Percentiles rank a stretch among this genome's conserved stretches.
Evolutionary conservation across 2,113 vertebrate species (phyloP).

Genomic region (Limanda limanda): DNA sequence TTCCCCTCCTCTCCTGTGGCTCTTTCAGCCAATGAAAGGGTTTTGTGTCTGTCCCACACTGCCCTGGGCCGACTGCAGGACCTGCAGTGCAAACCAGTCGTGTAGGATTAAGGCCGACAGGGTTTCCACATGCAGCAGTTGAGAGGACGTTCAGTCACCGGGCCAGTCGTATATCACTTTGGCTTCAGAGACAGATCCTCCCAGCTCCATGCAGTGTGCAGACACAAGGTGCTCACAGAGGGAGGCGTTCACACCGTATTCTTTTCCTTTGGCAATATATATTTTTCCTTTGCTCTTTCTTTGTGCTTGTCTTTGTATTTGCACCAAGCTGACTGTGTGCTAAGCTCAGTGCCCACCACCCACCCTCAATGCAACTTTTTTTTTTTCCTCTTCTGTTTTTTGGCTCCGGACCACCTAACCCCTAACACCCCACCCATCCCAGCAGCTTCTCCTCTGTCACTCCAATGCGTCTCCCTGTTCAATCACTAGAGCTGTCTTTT

Average conservation of each 20-base stretch:
- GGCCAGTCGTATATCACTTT: constrained; percentile 47
- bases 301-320: constrained; percentile 74
- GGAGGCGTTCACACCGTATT: constrained; percentile 59
- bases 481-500: constrained; percentile 81
- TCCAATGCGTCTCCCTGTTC: constrained; percentile 77
- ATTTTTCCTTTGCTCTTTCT: constrained; percentile 67
- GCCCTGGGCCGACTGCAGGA: constrained; percentile 76
- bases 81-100: constrained; percentile 66
- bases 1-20: constrained; percentile 72
- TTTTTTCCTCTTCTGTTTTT: constrained; percentile 18
- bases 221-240: constrained; percentile 81
- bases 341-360: constrained; percentile 68
- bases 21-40: constrained; percentile 83
- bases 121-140: constrained; percentile 49
- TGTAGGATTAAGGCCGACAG: constrained; percentile 45
- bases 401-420: constrained; percentile 57
- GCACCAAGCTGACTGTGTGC: constrained; percentile 76
- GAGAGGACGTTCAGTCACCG: constrained; percentile 40
- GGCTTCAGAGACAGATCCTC: constrained; percentile 65
- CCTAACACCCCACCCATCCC: constrained; percentile 64
- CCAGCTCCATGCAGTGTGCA: constrained; percentile 81
- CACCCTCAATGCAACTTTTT: constrained; percentile 53
- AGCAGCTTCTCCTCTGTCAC: constrained; percentile 69
- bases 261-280: constrained; percentile 71
- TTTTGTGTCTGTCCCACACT: constrained; percentile 84